Conservation (phyloP, 2,113 vertebrate genomes). For the Ardeotis arabs region DNA sequence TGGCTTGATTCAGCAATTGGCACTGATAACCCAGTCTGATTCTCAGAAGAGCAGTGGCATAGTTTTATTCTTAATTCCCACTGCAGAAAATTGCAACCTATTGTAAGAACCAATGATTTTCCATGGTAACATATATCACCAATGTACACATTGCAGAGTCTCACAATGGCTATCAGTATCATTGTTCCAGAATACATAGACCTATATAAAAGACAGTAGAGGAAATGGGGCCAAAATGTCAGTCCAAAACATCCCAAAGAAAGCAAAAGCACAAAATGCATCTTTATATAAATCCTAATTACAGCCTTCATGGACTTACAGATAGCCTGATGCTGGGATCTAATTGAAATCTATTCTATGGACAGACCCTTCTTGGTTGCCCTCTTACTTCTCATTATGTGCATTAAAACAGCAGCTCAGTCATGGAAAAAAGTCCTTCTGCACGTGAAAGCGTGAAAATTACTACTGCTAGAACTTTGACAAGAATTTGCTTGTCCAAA, state of each 20-base stretch:
- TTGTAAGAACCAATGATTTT: constrained; percentile 6
- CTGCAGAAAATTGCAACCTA: neutral
- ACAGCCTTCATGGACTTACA: neutral
- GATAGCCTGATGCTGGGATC: neutral
- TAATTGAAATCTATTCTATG: neutral
- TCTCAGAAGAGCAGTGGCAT: neutral
- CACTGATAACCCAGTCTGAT: neutral
- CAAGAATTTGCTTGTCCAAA: neutral
- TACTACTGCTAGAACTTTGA: neutral
- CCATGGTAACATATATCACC: neutral
- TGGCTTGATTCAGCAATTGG: constrained; percentile 15
- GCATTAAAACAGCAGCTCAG: neutral
- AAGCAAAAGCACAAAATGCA: neutral
- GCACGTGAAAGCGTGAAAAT: neutral
- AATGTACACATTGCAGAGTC: neutral
- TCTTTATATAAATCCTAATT: neutral
- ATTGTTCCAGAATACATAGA: neutral
- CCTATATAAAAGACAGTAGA: neutral
- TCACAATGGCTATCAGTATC: neutral
- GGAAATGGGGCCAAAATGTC: neutral
- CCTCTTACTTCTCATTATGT: neutral
- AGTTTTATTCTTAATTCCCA: constrained; percentile 15
- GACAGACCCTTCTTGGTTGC: neutral
- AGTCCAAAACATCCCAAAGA: neutral
- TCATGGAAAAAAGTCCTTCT: neutral